Evolutionary conservation across 2,797 vertebrate species (phyloP).

Genomic region (Amazonetta brasiliensis): DNA sequence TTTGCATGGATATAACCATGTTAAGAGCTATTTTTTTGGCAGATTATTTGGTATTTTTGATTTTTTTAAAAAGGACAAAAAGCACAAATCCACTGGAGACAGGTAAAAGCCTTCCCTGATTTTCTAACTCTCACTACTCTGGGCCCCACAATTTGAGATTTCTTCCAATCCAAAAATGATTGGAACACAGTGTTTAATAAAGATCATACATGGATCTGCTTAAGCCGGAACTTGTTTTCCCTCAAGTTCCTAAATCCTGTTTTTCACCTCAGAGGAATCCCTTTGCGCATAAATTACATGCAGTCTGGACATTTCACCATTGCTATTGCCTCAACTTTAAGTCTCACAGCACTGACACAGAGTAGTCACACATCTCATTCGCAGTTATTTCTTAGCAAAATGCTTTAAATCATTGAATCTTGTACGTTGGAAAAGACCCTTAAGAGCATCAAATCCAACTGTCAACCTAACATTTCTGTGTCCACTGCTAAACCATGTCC

Average conservation of each 20-base stretch:
- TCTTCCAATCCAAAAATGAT: constrained; percentile 7
- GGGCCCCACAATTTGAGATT: not conserved
- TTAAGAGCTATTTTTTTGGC: not conserved
- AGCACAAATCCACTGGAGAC: not conserved
- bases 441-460: not conserved
- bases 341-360: not conserved
- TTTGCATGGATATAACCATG: not conserved
- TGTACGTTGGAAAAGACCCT: not conserved
- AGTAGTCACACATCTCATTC: not conserved
- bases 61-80: not conserved
- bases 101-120: not conserved
- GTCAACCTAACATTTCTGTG: not conserved
- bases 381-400: not conserved
- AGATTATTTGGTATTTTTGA: not conserved
- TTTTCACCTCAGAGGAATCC: not conserved
- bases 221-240: not conserved
- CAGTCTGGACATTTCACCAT: not conserved
- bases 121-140: not conserved
- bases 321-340: not conserved
- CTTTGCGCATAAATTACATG: not conserved
- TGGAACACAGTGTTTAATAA: not conserved
- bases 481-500: not conserved
- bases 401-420: not conserved
- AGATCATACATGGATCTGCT: not conserved
- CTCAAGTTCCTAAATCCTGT: not conserved